Conservation (phyloP, 2,113 vertebrate species). For the Sebastes fasciatus region DNA sequence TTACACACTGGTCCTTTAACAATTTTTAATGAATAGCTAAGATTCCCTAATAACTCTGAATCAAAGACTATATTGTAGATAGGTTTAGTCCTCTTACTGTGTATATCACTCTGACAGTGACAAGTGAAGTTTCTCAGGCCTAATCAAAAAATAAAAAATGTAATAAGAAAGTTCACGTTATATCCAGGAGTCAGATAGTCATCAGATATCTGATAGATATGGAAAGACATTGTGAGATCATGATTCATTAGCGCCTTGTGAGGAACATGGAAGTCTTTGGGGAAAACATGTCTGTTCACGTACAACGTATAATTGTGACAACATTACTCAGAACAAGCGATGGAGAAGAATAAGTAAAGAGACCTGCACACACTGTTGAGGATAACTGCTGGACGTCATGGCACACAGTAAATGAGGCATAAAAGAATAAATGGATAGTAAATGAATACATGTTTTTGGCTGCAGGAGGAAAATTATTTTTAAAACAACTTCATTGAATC, state of each 20-base stretch:
- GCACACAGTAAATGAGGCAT: constrained; percentile 53
- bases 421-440: constrained; percentile 47
- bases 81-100: not conserved
- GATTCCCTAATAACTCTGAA: not conserved
- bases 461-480: constrained; percentile 37
- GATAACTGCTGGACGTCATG: constrained; percentile 33
- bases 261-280: constrained; percentile 40
- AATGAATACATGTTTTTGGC: constrained; percentile 47
- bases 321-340: constrained; percentile 29
- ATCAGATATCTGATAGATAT: constrained; percentile 15
- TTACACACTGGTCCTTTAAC: too few species aligned
- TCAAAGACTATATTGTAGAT: not conserved
- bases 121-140: not conserved
- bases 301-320: constrained; percentile 54
- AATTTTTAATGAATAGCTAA: too few species aligned
- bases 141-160: not conserved
- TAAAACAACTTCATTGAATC: constrained; percentile 9
- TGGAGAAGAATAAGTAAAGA: constrained; percentile 39
- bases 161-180: not conserved
- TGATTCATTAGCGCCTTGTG: constrained; percentile 59
- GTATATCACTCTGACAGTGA: not conserved
- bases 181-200: not conserved
- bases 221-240: constrained; percentile 21
- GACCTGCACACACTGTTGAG: constrained; percentile 32
- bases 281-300: constrained; percentile 56